These are phyloP conservation scores for Chloroclysta siterata DNA, from an alignment of 2,888 invertebrate species.

Conservation along the genomic window DNA sequence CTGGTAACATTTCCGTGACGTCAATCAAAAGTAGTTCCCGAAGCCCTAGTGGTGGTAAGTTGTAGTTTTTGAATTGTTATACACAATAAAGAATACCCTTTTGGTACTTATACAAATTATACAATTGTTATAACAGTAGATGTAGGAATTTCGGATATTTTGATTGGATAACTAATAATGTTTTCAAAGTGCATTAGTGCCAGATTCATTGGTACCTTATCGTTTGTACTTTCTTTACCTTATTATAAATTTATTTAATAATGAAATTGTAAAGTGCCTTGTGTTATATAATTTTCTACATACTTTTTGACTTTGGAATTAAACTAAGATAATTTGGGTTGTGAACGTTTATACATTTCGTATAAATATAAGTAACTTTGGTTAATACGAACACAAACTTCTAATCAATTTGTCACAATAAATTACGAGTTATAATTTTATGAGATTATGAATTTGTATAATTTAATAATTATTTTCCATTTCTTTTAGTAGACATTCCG, in stretches of 20 bases:
- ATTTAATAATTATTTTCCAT: constrained; percentile 33
- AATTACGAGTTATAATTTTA: constrained; percentile 51
- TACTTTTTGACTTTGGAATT: constrained; percentile 26
- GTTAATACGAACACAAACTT: constrained; percentile 17
- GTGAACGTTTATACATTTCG: constrained; percentile 28
- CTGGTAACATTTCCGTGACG: constrained; percentile 84
- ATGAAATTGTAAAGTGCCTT: constrained; percentile 34
- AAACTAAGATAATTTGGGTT: constrained; percentile 36
- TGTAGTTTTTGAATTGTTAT: constrained; percentile 36
- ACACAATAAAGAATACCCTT: constrained; percentile 33
- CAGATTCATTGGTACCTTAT: constrained; percentile 21
- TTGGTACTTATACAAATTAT: constrained; percentile 42
- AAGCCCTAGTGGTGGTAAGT: constrained; percentile 80
- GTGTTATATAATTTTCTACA: constrained; percentile 20
- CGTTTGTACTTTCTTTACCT: not conserved
- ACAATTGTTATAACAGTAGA: constrained; percentile 37
- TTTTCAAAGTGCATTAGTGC: constrained; percentile 21
- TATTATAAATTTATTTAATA: constrained; percentile 7
- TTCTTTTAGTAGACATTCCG: constrained; percentile 64
- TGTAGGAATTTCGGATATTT: constrained; percentile 20
- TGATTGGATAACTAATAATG: constrained; percentile 8
- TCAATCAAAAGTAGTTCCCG: constrained; percentile 86
- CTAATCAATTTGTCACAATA: constrained; percentile 33
- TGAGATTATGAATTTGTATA: constrained; percentile 43
- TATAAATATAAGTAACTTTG: constrained; percentile 12